Evolutionary conservation across 2,113 vertebrate genomes (phyloP), one percentile per base, ranked within the genome.

Genomic region (Patagioenas fasciata): DNA sequence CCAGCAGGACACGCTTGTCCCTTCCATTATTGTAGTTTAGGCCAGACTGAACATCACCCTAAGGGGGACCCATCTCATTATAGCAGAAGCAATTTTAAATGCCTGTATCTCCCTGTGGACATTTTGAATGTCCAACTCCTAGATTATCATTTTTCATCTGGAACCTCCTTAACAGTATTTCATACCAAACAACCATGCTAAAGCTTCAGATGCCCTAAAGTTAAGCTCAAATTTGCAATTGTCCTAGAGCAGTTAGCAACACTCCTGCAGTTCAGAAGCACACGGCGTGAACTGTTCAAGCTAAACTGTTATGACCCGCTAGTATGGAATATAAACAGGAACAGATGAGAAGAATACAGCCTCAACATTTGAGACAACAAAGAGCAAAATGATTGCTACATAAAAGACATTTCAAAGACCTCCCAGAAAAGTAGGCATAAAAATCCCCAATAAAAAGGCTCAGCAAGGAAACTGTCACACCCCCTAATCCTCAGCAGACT

Each of bases 351-450:
- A 95, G 86, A 96, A 97, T 92, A 95, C 93, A 97, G 92, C 81
- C 96, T 95, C 80, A 80, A 72, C 83, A 79, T 96, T 96, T 91
- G 96, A 89, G 91, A 95, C 91, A 97, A 98, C 97, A 98, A 98
- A 98, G 94, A 94, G 89, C 88, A 96, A 97, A 97, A 96, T 95
- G 84, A 86, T 96, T 94, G 80, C 96, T 97, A 95, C 95, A 95
- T 73, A 97, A 95, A 96, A 96, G 96, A 96, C 80, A 91, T 97
- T 98, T 97, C 97, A 98, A 97, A 98, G 95, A 96, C 93, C 96
- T 97, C 96, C 92, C 95, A 97, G 92, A 97, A 95, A 97, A 97
- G 85, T 51, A 94, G 85, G 93, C 79, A 94, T 91, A 97, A 98
- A 98, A 97, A 96, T 88, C 81, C 93, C 94, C 94, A 95, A 92